These are phyloP conservation scores for Drosophila paramelanica DNA, from an alignment of 2,888 invertebrate species.

Conservation along the genomic window DNA sequence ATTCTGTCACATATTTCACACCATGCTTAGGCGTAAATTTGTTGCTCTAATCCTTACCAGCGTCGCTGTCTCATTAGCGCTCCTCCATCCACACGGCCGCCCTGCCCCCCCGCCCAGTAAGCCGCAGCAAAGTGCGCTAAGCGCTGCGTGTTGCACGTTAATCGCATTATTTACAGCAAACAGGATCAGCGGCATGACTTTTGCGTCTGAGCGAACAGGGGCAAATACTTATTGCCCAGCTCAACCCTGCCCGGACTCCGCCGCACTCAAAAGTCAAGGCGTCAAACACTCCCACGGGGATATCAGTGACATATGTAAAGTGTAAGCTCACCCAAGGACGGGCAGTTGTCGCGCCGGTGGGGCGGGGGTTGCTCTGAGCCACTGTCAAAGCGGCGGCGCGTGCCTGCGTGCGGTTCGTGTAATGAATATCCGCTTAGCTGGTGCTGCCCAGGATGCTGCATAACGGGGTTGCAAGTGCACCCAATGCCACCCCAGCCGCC, in stretches of 20 bases:
- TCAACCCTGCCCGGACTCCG: not conserved
- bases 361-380: conserved; percentile 68
- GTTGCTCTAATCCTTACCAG: conserved; percentile 67
- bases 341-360: conserved; percentile 17
- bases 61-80: conserved; percentile 70
- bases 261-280: conserved; percentile 67
- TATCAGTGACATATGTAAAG: conserved; percentile 86
- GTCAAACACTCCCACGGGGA: conserved; percentile 85
- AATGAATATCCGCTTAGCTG: conserved; percentile 83
- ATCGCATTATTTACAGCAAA: conserved; percentile 86
- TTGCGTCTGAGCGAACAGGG: conserved; percentile 34
- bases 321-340: conserved; percentile 78
- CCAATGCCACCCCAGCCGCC: conserved; percentile 4
- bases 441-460: conserved; percentile 65
- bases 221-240: not conserved
- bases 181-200: conserved; percentile 84
- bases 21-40: conserved; percentile 75
- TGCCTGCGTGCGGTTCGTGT: conserved; percentile 82
- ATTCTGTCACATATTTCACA: conserved; percentile 60
- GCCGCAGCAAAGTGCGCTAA: not conserved
- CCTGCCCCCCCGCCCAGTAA: not conserved
- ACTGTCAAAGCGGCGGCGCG: conserved; percentile 83
- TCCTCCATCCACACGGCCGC: conserved; percentile 1
- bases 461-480: conserved; percentile 54
- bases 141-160: conserved; percentile 81